Evolutionary conservation across 92 coral and sea anemone species (phyloP).

Genomic region (Nematostella vectensis): DNA sequence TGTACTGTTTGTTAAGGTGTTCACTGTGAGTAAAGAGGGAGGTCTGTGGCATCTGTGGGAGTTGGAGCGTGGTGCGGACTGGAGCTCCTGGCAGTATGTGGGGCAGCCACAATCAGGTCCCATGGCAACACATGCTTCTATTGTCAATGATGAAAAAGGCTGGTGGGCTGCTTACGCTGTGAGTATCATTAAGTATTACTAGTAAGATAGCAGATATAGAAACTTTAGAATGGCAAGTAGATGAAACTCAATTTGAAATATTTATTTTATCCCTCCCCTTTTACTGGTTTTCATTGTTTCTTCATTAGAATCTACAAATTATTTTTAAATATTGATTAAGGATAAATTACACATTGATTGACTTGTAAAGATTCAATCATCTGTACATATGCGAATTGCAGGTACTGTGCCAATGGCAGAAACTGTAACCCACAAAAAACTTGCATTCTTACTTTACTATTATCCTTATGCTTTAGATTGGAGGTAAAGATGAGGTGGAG

Average conservation of each 20-base stretch:
- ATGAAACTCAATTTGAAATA: neutral
- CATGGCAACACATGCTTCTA: constrained; percentile 55
- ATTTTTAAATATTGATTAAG: too few species aligned
- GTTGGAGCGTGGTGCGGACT: constrained; percentile 49
- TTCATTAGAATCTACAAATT: too few species aligned
- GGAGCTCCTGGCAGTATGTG: constrained; percentile 61
- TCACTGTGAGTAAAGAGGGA: constrained; percentile 56
- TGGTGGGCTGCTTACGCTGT: constrained; percentile 90
- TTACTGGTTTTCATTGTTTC: too few species aligned
- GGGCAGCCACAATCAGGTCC: constrained; percentile 42
- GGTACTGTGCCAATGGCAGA: too few species aligned
- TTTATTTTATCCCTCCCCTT: neutral
- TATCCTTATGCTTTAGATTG: too few species aligned
- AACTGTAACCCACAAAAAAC: too few species aligned
- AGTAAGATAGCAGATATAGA: neutral
- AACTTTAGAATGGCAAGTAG: neutral
- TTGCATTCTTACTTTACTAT: too few species aligned
- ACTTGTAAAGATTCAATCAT: too few species aligned
- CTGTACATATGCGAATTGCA: too few species aligned
- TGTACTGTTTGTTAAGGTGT: constrained; percentile 32
- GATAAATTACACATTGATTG: too few species aligned
- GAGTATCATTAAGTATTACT: too few species aligned
- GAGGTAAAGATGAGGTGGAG: constrained; percentile 45
- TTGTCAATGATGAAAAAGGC: constrained; percentile 73
- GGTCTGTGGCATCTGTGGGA: constrained; percentile 84